Base-by-base conservation (phyloP, 2,888 invertebrate species). In the Patella pellucida region DNA sequence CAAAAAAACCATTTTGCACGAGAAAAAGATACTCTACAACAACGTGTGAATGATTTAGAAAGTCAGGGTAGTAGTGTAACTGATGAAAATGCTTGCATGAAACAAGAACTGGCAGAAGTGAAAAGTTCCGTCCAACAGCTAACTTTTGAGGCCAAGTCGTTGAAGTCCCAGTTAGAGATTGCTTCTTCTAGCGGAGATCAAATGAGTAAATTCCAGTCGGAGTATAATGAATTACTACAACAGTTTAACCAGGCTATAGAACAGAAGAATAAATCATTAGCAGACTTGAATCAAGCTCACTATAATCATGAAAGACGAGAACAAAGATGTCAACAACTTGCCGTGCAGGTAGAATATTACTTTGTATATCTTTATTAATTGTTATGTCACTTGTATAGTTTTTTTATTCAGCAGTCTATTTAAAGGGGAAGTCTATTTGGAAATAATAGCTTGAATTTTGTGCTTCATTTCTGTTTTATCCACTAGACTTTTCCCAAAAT, bases 241-340 rank as follows among this genome's bases (percentile, higher is more conserved):
- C 88, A 88, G 81, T 87, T 88, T 70, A 74, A 82, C 51, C 74
- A 76, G 71, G 84, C 85, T 12, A 80, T 88, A 74, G 83, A 85
- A 68, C 85, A 87, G 83, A 87, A 87, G 76, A 85, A 85, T 76
- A 76, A 79, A 54, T 77, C 85, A 27, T 82, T 85, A 51, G 74
- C 72, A 52, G 86, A 88, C 52, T 72, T 85, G 69, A 85, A 87
- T 78, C 81, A 86, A 77, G 81, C 84, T 9, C 78, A 80, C 31
- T 84, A 86, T 73, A 81, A 83, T 19, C 81, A 85, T 31, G 81
- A 85, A 51, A 86, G 87, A 78, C 78, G 84, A 71, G 87, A 88
- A 68, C 81, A 85, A 23, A 79, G 87, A 71, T 87, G 87, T 81
- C 87, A 88, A 75, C 87, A 88, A 74, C 79, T 88, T n/a, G 87